phyloP scores from a whole-genome alignment of 2,888 invertebrate genomes.

The Drosophila paracracens region DNA sequence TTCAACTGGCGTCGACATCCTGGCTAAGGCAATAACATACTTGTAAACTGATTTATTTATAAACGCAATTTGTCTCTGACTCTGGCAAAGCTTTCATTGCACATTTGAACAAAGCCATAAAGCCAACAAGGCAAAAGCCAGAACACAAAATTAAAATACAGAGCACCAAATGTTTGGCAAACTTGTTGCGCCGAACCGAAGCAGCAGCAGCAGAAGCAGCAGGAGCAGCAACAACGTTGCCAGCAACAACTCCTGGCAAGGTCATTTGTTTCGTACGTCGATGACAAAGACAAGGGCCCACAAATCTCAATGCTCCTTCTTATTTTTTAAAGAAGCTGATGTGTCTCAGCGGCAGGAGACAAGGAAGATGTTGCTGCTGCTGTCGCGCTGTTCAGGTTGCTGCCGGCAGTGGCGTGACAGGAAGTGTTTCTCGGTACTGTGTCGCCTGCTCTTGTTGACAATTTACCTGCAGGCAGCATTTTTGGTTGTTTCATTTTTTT shows the following conservation, averaged over 20 bases:
- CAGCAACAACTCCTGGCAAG: conserved; percentile 50
- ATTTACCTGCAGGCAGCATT: conserved; percentile 56
- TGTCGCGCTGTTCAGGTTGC: conserved; percentile 15
- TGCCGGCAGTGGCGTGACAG: conserved; percentile 55
- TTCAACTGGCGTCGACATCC: conserved; percentile 53
- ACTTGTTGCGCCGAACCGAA: conserved; percentile 64
- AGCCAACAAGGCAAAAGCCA: conserved; percentile 16
- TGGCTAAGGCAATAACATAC: conserved; percentile 47
- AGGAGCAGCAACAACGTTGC: conserved; percentile 19
- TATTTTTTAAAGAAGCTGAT: conserved; percentile 2
- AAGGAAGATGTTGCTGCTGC: conserved; percentile 36
- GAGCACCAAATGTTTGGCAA: conserved; percentile 70
- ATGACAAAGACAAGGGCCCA: conserved; percentile 65
- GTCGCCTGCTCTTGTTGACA: conserved; percentile 37
- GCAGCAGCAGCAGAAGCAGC: conserved; percentile 2
- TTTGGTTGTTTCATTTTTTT: conserved; percentile 38
- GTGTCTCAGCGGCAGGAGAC: conserved; percentile 14
- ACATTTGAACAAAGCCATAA: conserved; percentile 53
- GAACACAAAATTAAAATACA: conserved; percentile 60
- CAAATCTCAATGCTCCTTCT: conserved; percentile 27
- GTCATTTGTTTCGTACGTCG: conserved; percentile 73
- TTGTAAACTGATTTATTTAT: conserved; percentile 75
- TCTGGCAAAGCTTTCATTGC: conserved; percentile 53
- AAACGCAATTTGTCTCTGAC: conserved; percentile 69
- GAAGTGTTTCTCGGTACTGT: conserved; percentile 61